phyloP scores from a whole-genome alignment of 2,797 vertebrate genomes.

The Etheostoma perlongum region DNA sequence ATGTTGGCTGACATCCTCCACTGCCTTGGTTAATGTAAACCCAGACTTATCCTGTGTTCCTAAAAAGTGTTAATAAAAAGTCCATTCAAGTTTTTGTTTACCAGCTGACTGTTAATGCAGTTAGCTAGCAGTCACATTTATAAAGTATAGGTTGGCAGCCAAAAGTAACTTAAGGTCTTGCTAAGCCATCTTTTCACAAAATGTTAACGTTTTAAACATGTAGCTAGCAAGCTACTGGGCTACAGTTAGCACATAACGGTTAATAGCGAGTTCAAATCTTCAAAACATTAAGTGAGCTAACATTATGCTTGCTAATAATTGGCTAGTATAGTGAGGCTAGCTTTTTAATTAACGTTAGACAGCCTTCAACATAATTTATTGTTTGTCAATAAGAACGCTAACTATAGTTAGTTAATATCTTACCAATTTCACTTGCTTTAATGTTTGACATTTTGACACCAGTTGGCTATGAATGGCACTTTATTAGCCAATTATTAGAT shows the following conservation, averaged over 20 bases:
- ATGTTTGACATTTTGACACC: conserved; percentile 47
- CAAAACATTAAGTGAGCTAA: background rate
- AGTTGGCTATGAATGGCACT: background rate
- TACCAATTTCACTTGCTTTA: conserved; percentile 24
- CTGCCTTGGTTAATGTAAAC: conserved; percentile 60
- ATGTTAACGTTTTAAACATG: background rate
- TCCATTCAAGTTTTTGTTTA: background rate
- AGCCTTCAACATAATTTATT: background rate
- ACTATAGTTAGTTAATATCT: background rate
- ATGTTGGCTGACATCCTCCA: conserved; percentile 70
- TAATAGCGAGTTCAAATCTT: background rate
- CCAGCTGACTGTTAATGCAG: background rate
- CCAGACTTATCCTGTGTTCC: conserved; percentile 26
- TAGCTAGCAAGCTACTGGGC: background rate
- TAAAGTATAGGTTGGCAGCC: background rate
- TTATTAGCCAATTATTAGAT: background rate
- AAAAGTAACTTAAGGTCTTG: too few species aligned
- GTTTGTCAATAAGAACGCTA: background rate
- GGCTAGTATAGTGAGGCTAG: background rate
- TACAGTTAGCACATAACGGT: background rate
- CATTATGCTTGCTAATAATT: background rate
- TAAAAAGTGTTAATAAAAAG: background rate
- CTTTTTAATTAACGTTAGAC: background rate
- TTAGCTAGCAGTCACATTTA: background rate
- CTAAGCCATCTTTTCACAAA: background rate